A percentile compares a stretch with the other conserved stretches of the same genome.
phyloP scores from a whole-genome alignment of 2,113 vertebrate species.

The Crotalus horridus region DNA sequence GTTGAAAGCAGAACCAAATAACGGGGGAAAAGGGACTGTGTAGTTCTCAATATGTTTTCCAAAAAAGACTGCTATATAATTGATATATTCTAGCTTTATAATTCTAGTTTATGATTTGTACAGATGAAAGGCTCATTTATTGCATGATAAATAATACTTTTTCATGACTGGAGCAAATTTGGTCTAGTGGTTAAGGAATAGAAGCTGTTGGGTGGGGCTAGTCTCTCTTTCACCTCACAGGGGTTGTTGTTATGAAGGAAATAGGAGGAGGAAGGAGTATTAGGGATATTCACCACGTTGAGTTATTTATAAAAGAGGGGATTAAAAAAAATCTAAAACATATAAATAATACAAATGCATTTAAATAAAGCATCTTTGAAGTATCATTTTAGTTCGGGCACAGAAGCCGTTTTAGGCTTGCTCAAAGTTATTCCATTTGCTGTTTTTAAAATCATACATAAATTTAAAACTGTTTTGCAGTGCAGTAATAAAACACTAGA shows the following conservation, averaged over 20 bases:
- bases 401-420: not conserved
- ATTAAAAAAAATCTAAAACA: not conserved
- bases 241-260: too few species aligned
- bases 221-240: too few species aligned
- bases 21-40: not conserved
- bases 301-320: not conserved
- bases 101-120: not conserved
- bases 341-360: not conserved
- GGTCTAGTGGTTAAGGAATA: too few species aligned
- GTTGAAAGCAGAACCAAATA: not conserved
- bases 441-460: not conserved
- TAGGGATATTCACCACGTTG: not conserved
- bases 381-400: not conserved
- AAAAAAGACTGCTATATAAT: not conserved
- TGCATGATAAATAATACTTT: not conserved
- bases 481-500: not conserved
- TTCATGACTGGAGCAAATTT: not conserved
- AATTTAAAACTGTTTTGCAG: not conserved
- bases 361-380: not conserved
- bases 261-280: too few species aligned
- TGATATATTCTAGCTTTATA: not conserved
- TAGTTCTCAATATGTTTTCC: not conserved
- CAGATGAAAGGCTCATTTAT: not conserved
- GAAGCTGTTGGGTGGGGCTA: too few species aligned
- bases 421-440: not conserved